A percentile compares a stretch with the other conserved stretches of the same genome.
Conservation (phyloP, 2,888 invertebrate species). For the Heterodera filipjevi region DNA sequence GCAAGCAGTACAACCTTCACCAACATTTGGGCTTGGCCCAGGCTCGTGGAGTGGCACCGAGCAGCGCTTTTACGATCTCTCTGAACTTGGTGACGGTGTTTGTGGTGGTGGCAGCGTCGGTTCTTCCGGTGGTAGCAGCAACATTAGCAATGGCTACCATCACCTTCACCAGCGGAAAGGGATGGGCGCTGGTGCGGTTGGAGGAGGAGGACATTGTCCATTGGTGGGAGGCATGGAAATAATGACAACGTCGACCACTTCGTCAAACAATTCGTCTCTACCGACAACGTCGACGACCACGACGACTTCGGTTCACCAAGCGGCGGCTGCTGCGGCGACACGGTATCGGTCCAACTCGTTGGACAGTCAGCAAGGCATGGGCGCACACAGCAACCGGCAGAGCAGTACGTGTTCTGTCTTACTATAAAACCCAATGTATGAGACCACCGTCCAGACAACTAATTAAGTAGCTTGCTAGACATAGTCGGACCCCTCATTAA, state of each 20-base stretch:
- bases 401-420: conserved; percentile 6
- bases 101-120: not conserved
- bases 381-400: conserved; percentile 18
- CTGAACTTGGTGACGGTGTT: not conserved
- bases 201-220: not conserved
- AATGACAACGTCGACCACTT: not conserved
- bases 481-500: too few relatives aligned
- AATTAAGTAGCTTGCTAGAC: too few relatives aligned
- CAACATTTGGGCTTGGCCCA: conserved; percentile 10
- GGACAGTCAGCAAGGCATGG: conserved; percentile 24
- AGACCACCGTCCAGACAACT: too few relatives aligned
- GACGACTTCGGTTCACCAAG: not conserved
- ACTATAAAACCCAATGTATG: too few relatives aligned
- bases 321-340: not conserved
- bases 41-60: conserved; percentile 30
- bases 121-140: too few relatives aligned
- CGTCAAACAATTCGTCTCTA: too few relatives aligned
- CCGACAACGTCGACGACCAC: not conserved
- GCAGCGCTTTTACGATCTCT: conserved; percentile 24
- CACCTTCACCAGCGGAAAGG: not conserved
- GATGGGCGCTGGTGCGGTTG: too few relatives aligned
- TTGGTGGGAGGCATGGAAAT: not conserved
- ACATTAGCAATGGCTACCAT: not conserved
- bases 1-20: too few relatives aligned
- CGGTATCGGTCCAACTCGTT: conserved; percentile 23